These are phyloP conservation scores for Antechinus flavipes DNA, from an alignment of 2,113 vertebrate species.

Conservation along the genomic window DNA sequence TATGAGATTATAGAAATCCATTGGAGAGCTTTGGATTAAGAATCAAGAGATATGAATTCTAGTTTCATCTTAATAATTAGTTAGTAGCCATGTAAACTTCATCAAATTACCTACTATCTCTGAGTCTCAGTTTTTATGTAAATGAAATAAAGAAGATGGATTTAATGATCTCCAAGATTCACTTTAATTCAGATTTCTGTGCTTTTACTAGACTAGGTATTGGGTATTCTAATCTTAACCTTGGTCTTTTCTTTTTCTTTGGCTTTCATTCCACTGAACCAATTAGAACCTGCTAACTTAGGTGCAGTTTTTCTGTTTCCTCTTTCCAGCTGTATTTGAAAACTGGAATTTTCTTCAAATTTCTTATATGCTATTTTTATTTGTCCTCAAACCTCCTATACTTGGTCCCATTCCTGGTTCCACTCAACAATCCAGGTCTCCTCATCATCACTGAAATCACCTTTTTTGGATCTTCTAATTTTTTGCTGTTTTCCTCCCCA, in stretches of 20 bases:
- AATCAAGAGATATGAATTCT: not conserved
- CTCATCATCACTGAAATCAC: not conserved
- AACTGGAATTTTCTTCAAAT: not conserved
- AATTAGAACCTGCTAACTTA: not conserved
- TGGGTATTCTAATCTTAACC: not conserved
- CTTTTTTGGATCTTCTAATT: not conserved
- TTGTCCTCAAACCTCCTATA: not conserved
- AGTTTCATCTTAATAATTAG: not conserved
- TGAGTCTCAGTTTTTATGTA: not conserved
- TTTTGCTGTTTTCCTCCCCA: not conserved
- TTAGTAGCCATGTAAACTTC: not conserved
- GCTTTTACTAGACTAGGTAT: not conserved
- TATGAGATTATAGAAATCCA: not conserved
- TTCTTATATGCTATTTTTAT: not conserved
- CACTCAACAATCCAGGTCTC: not conserved
- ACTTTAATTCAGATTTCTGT: not conserved
- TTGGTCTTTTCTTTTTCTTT: not conserved
- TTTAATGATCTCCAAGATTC: not conserved
- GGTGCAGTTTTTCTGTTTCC: not conserved
- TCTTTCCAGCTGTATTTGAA: not conserved
- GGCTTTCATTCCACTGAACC: not conserved
- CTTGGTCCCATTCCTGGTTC: not conserved
- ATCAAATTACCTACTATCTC: not conserved
- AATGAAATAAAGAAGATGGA: not conserved
- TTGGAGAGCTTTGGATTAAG: not conserved